Evolutionary conservation across 2,113 vertebrate species (phyloP).

Genomic region (Saccopteryx leptura): DNA sequence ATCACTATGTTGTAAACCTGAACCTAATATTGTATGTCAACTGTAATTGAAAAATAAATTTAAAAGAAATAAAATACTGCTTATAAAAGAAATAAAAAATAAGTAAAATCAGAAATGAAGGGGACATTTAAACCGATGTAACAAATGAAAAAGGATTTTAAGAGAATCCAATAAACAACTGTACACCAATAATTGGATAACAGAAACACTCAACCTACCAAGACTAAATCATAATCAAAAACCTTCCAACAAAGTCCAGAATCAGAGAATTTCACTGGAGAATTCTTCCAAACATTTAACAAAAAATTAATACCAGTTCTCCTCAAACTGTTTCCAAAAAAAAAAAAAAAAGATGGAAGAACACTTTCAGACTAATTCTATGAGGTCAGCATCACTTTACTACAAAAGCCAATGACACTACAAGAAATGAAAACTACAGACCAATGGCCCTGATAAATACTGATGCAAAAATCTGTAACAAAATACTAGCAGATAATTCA

Average conservation of each 20-base stretch:
- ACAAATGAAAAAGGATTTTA: neutral
- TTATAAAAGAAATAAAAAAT: neutral
- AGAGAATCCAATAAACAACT: neutral
- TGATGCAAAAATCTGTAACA: neutral
- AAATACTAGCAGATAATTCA: neutral
- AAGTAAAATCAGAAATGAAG: neutral
- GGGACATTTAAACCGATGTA: neutral
- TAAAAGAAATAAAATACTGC: neutral
- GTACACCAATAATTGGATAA: neutral
- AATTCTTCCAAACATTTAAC: too few relatives aligned
- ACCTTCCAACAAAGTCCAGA: neutral
- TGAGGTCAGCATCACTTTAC: neutral
- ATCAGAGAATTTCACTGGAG: neutral
- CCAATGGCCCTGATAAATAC: neutral
- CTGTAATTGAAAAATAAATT: neutral
- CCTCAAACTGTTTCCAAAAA: too few relatives aligned
- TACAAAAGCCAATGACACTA: neutral
- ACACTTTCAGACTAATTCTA: neutral
- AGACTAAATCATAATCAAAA: neutral
- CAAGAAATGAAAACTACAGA: neutral
- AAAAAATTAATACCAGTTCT: too few relatives aligned
- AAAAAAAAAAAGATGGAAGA: neutral
- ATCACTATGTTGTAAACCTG: too few relatives aligned
- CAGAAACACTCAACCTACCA: neutral
- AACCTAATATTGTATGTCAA: too few relatives aligned